Conservation (phyloP, 1,140 invertebrate species). For the Drosophila melanica region DNA sequence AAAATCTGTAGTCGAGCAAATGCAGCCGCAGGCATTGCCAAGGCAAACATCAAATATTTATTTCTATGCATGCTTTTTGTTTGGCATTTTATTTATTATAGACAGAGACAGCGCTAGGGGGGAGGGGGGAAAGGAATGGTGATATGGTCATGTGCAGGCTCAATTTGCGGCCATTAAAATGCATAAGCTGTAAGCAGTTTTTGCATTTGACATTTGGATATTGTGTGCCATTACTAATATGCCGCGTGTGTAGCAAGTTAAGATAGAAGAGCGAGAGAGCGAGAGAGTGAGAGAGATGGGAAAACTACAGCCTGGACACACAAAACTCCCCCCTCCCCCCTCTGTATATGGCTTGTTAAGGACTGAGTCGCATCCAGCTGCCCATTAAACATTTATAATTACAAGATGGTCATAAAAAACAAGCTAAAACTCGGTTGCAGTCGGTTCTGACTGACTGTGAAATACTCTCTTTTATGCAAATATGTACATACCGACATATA, state of each 20-base stretch:
- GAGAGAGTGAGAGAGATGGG: too few species aligned
- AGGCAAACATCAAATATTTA: conserved; percentile 48
- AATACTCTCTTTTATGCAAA: not conserved
- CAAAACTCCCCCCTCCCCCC: not conserved
- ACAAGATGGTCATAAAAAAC: conserved; percentile 36
- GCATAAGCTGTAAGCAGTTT: conserved; percentile 69
- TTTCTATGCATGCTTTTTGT: conserved; percentile 41
- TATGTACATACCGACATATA: too few species aligned
- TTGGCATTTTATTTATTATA: conserved; percentile 53
- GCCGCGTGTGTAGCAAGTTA: conserved; percentile 28
- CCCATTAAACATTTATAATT: conserved; percentile 80
- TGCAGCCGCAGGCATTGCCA: conserved; percentile 28
- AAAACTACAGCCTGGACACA: conserved; percentile 4
- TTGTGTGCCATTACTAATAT: conserved; percentile 42
- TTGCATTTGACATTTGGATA: conserved; percentile 58
- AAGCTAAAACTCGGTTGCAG: not conserved
- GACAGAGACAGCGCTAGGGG: not conserved
- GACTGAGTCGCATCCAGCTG: conserved; percentile 4
- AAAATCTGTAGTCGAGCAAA: conserved; percentile 35
- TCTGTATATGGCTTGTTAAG: not conserved
- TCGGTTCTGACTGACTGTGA: not conserved
- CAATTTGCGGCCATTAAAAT: conserved; percentile 80
- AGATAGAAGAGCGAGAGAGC: not conserved
- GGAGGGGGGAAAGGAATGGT: not conserved
- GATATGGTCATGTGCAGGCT: conserved; percentile 36